Base-by-base conservation (phyloP, 2,888 invertebrate genomes). In the Agrilus biguttatus region DNA sequence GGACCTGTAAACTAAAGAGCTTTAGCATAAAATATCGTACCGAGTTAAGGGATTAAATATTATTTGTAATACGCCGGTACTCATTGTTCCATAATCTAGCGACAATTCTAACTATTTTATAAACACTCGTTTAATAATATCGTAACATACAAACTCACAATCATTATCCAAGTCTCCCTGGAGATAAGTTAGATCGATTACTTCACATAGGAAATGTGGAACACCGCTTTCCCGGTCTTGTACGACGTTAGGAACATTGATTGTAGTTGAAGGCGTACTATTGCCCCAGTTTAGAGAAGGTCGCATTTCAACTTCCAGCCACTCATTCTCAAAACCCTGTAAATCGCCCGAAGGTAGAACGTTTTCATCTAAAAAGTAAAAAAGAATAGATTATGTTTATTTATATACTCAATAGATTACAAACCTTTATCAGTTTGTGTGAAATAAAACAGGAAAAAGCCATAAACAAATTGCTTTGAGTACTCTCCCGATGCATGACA, bases 371-470 rank as follows among this genome's bases (percentile, higher is more conserved):
- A 46, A n/a, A 51, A 62, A 17, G 10, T 21, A 35, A 35, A 33
- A 23, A 42, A 41, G 12, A 23, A 48, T 39, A 39, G 14, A 35
- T 19, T 14, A 28, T 7, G 21, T 21, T 5, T 21, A 21, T 21
- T 17, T 21, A 21, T 21, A 7, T 5, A 21, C 21, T 34, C 12
- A 33, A n/a, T 35, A 14, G 41, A 38, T 35, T 21, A 1, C 37
- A n/a, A 21, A 56, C 47, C 46, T 46, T 52, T 52, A 8, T 46
- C 45, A 4, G 44, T 40, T 23, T 74, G 72, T 2, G 83, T 74
- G 48, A 96, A 79, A 58, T 83, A 86, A 60, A 92, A 97, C 55
- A 97, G 75, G 62, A 89, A 93, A 67, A 95, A 96, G 1, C 97
- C 97, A 45, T 86, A 78, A 38, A 88, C 75, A 56, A 92, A 87